Evolutionary conservation across 2,797 vertebrate species (phyloP), one percentile per base, ranked within the genome.

Genomic region (Otolemur crassicaudatus): DNA sequence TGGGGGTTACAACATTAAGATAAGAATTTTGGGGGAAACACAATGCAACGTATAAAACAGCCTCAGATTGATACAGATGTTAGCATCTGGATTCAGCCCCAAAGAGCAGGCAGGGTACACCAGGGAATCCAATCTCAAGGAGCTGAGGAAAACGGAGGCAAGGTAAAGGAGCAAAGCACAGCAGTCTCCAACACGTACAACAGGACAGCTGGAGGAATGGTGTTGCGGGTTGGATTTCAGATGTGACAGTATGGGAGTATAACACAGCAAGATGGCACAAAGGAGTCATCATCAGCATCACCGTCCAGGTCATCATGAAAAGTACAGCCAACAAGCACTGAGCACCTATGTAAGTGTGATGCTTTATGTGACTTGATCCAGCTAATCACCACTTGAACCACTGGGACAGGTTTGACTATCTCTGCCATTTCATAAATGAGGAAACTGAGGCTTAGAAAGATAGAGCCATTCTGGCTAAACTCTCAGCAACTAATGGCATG

Each of bases 121-220:
- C n/a, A 65, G 22, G 7, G 43, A 70, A n/a, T 20, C n/a, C 34
- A 3, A 3, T 63, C 34, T 89, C 17, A 46, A 84, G 63, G 58
- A 43, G 29, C 46, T 17, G 43, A 80, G 63, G 65, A 73, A 73
- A 90, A 29, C 12, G 37, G 8, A 79, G 34, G n/a, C 25, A 73
- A 27, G 37, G 60, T n/a, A 14, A 70, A 92, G 65, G 46, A 65
- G 37, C 56, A 85, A 46, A 46, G 56, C 53, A 7, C 11, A 53
- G 11, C 19, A 13, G 29, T 34, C 70, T 49, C 22, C 0, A 0
- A 5, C 1, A 3, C 8, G 7, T 4, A 20, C 19, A 16, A 46
- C 77, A 92, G 81, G 67, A 81, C 29, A 12, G 31, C 65, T 29
- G 75, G 60, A 73, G 12, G 27, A 1, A 25, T 11, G 20, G 31